Base-by-base conservation (phyloP, 2,797 vertebrate genomes). In the Alouatta caraya region DNA sequence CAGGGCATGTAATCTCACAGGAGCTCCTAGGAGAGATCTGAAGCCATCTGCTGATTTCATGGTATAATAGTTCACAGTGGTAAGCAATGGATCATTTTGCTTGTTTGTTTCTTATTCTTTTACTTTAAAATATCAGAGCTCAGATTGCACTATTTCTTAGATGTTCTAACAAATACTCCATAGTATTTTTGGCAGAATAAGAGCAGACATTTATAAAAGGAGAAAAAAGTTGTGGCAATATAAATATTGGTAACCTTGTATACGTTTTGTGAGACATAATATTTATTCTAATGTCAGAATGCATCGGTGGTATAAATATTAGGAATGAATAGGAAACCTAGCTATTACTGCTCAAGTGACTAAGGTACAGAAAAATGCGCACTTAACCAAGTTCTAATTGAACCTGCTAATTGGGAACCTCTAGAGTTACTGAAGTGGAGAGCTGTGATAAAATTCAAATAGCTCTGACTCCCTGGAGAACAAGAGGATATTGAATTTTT, bases 381-480 rank as follows among this genome's bases (percentile, higher is more conserved):
- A 76, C n/a, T 97, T 93, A 94, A 87, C 44, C 15, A 89, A 70
- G n/a, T 89, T 97, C 96, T 94, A 93, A 95, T 83, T 96, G 91
- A 93, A 84, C 75, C 61, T 87, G 75, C 61, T 97, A 97, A 94
- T 76, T 95, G 91, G 82, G 46, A 93, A 70, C 59, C 55, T 97
- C 91, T 76, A 86, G 73, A 70, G 15, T 93, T 91, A 90, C 79
- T 88, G 79, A 95, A 93, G 94, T 73, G n/a, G 82, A 94, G 75
- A 96, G 11, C 75, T 46, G 22, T 75, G 82, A 91, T 89, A 91
- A 93, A 96, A 95, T n/a, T 94, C 79, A 88, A 96, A 57, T 76
- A 91, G 86, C 64, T 96, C 57, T 52, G 30, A 78, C 42, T 97
- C 85, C 59, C 57, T 92, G 28, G 61, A 96, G 64, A 82, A 78